Evolutionary conservation across 2,888 invertebrate species (phyloP).

Genomic region (Dichetophora obliterata): DNA sequence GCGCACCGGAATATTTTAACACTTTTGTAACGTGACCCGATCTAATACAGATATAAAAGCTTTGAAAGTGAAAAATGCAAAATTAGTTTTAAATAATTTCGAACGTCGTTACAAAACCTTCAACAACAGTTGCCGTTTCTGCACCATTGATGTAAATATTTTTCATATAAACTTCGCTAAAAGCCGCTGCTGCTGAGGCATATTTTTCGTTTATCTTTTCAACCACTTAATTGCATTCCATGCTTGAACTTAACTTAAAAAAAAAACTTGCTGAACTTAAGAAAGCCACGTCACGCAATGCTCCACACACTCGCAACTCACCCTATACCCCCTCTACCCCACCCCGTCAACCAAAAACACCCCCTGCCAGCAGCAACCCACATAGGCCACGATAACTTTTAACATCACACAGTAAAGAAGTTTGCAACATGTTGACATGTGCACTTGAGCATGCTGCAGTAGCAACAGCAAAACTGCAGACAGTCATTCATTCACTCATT

Average conservation of each 20-base stretch:
- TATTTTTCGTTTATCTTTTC: conserved; percentile 28
- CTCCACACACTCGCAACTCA: neutral
- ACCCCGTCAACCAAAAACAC: too few relatives aligned
- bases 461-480: neutral
- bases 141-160: too few relatives aligned
- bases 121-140: too few relatives aligned
- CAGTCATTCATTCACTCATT: conserved; percentile 10
- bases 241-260: neutral
- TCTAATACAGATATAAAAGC: too few relatives aligned
- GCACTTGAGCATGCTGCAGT: conserved; percentile 11
- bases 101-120: too few relatives aligned
- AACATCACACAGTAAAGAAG: neutral
- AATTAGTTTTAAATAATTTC: too few relatives aligned
- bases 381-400: neutral
- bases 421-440: conserved; percentile 35
- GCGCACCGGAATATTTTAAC: too few relatives aligned
- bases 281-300: neutral
- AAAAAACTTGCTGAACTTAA: conserved; percentile 17
- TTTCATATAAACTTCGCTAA: too few relatives aligned
- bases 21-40: too few relatives aligned
- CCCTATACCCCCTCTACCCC: too few relatives aligned
- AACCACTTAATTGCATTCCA: conserved; percentile 25
- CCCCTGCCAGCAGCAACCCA: neutral
- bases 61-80: too few relatives aligned
- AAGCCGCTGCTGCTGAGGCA: neutral